Conservation (phyloP, 1,140 invertebrate species). For the Oscheius sp. region DNA sequence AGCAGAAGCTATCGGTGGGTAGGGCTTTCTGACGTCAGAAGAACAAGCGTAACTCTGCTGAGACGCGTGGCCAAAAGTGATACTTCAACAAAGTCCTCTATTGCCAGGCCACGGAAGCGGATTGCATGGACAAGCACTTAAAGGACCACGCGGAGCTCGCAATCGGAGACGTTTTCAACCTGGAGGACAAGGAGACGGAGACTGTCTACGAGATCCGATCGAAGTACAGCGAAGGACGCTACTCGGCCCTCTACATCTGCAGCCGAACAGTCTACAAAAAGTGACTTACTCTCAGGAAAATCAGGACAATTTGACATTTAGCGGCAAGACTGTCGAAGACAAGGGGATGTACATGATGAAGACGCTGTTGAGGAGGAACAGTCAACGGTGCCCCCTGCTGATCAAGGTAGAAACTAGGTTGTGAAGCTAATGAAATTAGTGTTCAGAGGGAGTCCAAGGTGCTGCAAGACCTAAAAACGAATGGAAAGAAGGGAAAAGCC, state of each 20-base stretch:
- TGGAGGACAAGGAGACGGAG: background rate
- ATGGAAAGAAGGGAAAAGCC: background rate
- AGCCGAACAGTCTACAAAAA: background rate
- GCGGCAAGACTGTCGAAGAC: background rate
- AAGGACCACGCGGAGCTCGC: background rate
- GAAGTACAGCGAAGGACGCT: conserved; percentile 21
- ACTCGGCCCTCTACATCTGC: conserved; percentile 26
- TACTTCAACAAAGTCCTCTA: no score
- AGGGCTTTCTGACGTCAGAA: no score
- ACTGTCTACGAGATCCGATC: background rate
- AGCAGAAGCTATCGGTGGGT: background rate
- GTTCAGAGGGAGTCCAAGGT: background rate
- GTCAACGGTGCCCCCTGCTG: background rate
- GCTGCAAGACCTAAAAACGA: background rate
- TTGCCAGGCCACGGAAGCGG: background rate
- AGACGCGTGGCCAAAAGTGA: no score
- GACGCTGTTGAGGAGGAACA: no score
- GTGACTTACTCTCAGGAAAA: no score
- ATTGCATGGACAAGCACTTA: background rate
- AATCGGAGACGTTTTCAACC: background rate
- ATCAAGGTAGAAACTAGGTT: no score
- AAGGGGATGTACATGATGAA: no score
- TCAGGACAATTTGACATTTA: no score
- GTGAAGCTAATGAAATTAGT: no score
- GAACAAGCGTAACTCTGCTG: no score